Conservation (phyloP, 2,113 vertebrate species). For the Fukomys damarensis region DNA sequence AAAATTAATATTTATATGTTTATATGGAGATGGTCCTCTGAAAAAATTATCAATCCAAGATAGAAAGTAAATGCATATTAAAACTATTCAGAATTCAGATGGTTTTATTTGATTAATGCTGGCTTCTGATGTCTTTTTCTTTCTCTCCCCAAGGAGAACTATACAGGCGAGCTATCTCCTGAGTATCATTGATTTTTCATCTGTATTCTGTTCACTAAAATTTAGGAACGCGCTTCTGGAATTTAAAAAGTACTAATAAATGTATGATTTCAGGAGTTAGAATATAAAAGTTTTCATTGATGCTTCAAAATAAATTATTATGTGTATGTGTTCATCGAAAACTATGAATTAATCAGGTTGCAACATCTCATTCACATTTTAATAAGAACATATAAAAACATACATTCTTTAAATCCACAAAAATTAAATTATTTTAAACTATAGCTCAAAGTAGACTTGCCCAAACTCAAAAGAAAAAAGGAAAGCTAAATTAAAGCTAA, state of each 20-base stretch:
- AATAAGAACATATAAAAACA: not conserved
- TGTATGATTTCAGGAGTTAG: not conserved
- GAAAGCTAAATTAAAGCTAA: not conserved
- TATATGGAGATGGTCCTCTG: not conserved
- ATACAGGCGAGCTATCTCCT: not conserved
- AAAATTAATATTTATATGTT: not conserved
- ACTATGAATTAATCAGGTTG: no score
- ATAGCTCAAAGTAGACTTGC: not conserved
- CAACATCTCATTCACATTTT: fast-evolving
- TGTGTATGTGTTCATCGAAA: not conserved
- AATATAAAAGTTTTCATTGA: not conserved
- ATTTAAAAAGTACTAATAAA: not conserved
- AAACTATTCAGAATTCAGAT: not conserved
- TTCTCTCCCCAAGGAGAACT: not conserved
- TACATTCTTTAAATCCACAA: not conserved
- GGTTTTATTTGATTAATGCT: not conserved
- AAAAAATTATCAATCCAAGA: not conserved
- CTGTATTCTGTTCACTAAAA: not conserved
- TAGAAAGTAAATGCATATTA: not conserved
- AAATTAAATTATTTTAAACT: not conserved
- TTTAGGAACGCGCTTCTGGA: not conserved
- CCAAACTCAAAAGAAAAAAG: not conserved
- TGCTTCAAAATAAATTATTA: not conserved
- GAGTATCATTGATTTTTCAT: not conserved
- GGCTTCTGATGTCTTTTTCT: not conserved